Evolutionary conservation across 2,888 invertebrate species (phyloP).

Genomic region (Formica aserva): DNA sequence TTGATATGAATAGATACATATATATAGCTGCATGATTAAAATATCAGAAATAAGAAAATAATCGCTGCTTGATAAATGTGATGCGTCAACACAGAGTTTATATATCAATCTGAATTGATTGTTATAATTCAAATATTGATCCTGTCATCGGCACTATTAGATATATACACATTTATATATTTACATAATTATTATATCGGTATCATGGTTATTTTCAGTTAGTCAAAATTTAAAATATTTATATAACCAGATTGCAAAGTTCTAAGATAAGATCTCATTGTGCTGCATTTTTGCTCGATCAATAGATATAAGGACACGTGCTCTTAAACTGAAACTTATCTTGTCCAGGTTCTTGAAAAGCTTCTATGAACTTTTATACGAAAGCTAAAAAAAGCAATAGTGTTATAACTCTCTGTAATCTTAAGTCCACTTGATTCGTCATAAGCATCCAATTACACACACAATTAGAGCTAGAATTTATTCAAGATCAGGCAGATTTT

Average conservation of each 20-base stretch:
- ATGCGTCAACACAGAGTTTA: too few relatives aligned
- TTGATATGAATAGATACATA: too few relatives aligned
- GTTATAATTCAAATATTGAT: slow-evolving; percentile 78
- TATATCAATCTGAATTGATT: slow-evolving; percentile 77
- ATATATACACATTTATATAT: slow-evolving; percentile 36
- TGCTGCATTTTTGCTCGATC: not conserved
- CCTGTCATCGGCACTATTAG: slow-evolving; percentile 58
- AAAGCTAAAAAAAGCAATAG: not conserved
- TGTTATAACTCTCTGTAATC: not conserved
- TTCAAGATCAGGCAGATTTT: not conserved
- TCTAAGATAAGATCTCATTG: not conserved
- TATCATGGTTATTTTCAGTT: slow-evolving; percentile 21
- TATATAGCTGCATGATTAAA: too few relatives aligned
- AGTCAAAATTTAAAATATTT: slow-evolving; percentile 18
- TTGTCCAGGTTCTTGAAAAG: not conserved
- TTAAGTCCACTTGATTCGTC: not conserved
- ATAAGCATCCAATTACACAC: not conserved
- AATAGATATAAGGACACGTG: not conserved
- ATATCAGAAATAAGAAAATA: too few relatives aligned
- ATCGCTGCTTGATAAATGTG: too few relatives aligned
- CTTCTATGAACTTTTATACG: too few relatives aligned
- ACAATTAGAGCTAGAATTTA: slow-evolving; percentile 11
- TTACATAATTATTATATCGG: slow-evolving; percentile 37
- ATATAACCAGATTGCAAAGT: not conserved
- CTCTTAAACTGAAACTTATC: not conserved